Evolutionary conservation across 2,797 vertebrate species (phyloP).

Genomic region (Phrynocephalus forsythii): DNA sequence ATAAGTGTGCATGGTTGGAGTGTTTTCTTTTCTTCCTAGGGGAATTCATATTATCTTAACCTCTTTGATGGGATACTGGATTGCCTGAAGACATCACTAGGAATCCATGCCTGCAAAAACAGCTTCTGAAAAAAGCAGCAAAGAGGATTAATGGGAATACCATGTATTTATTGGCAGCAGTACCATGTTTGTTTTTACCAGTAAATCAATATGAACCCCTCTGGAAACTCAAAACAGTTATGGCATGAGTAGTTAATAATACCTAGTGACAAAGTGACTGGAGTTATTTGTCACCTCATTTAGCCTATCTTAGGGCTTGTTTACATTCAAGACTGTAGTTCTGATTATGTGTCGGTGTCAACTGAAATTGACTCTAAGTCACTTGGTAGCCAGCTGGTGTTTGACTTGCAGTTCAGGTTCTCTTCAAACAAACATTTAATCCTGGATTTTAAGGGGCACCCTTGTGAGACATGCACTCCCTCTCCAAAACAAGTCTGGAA

Average conservation of each 20-base stretch:
- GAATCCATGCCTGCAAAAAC: not conserved
- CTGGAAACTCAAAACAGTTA: not conserved
- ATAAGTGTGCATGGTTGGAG: not conserved
- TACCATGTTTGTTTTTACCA: not conserved
- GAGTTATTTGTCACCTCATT: not conserved
- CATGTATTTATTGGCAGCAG: conserved; percentile 27
- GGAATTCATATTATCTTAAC: conserved; percentile 28
- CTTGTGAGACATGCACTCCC: too few species aligned
- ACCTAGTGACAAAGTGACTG: not conserved
- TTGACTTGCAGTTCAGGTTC: too few species aligned
- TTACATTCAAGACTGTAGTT: too few species aligned
- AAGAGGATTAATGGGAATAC: not conserved
- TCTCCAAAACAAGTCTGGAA: too few species aligned
- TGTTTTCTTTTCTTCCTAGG: not conserved
- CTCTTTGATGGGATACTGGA: not conserved
- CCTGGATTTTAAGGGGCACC: too few species aligned
- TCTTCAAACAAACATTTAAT: too few species aligned
- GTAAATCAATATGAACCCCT: not conserved
- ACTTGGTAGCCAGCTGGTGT: too few species aligned
- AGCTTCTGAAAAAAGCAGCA: conserved; percentile 28
- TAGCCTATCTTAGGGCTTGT: not conserved
- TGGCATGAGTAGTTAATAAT: not conserved
- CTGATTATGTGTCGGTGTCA: too few species aligned
- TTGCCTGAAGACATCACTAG: not conserved
- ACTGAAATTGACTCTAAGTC: too few species aligned